These are phyloP conservation scores for Chesias legatella DNA, from an alignment of 2,888 invertebrate species.

Conservation along the genomic window DNA sequence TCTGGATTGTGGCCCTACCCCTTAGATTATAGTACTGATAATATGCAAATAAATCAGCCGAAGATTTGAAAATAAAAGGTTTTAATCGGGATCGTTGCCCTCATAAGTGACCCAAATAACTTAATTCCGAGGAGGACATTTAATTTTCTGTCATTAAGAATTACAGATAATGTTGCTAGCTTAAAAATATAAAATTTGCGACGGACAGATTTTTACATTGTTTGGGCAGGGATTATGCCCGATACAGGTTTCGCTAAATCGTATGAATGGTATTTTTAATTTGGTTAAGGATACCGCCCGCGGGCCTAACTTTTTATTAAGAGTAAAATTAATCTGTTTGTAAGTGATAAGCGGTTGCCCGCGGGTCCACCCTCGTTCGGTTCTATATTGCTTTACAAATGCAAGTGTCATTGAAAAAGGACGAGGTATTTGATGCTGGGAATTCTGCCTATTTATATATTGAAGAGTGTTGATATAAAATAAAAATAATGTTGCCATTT, in stretches of 20 bases:
- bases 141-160: constrained; percentile 63
- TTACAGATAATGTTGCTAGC: constrained; percentile 67
- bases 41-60: constrained; percentile 69
- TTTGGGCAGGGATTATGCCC: constrained; percentile 15
- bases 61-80: constrained; percentile 69
- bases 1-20: constrained; percentile 64
- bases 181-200: constrained; percentile 40
- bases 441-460: too few species aligned
- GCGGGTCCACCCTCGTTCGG: constrained; percentile 21
- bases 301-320: constrained; percentile 24
- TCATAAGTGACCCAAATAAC: constrained; percentile 74
- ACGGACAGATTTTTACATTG: constrained; percentile 22
- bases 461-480: too few species aligned
- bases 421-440: neutral
- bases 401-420: neutral
- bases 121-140: constrained; percentile 52
- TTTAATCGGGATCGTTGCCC: constrained; percentile 63
- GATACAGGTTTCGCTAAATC: constrained; percentile 29
- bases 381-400: constrained; percentile 19
- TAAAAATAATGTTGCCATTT: too few species aligned
- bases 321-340: constrained; percentile 29
- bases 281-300: constrained; percentile 30
- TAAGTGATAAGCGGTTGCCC: constrained; percentile 28
- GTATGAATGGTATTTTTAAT: constrained; percentile 32
- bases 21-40: constrained; percentile 69